These are phyloP conservation scores for Pteropus alecto DNA, from an alignment of 2,113 vertebrate genomes.

Conservation along the genomic window DNA sequence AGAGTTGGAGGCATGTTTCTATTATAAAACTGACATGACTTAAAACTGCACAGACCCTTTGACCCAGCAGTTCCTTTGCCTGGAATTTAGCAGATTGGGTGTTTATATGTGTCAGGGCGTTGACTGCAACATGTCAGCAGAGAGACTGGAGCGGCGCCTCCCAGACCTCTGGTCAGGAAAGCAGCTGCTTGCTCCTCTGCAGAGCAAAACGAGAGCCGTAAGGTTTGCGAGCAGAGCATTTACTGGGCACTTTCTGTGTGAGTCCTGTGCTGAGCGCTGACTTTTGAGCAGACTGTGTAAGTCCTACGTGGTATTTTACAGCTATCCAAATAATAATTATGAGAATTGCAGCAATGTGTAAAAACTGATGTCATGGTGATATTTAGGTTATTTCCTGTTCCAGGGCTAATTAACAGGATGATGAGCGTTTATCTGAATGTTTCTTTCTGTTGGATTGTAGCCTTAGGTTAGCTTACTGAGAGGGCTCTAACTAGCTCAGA, in stretches of 20 bases:
- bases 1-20: neutral
- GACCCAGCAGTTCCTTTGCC: neutral
- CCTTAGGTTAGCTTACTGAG: neutral
- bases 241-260: neutral
- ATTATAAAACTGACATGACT: neutral
- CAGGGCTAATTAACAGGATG: neutral
- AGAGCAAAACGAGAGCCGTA: fast-evolving
- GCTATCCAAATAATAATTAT: neutral
- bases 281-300: neutral
- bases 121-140: neutral
- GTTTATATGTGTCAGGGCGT: neutral
- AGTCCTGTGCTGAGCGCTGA: neutral
- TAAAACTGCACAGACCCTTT: neutral
- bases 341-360: neutral
- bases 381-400: neutral
- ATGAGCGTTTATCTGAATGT: neutral
- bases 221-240: neutral
- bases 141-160: neutral
- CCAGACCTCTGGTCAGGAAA: fast-evolving
- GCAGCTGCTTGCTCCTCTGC: neutral
- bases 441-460: neutral
- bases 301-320: neutral
- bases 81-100: neutral
- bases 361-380: neutral
- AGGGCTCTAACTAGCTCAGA: neutral